Conservation (phyloP, 1,140 invertebrate species). For the silkworm (Bombyx mori) region DNA sequence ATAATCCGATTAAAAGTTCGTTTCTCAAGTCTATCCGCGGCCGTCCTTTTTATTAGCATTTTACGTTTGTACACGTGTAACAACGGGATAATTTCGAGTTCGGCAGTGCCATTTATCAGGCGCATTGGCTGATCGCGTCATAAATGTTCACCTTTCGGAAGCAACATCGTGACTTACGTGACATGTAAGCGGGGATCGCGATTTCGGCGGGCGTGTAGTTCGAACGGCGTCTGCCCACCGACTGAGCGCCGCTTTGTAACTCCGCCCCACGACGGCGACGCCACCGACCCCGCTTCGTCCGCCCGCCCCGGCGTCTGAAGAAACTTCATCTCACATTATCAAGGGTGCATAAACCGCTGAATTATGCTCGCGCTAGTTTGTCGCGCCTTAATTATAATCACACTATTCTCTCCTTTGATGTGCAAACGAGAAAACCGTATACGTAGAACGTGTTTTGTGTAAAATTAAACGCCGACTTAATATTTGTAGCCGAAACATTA, state of each 20-base stretch:
- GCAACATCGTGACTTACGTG: conserved; percentile 61
- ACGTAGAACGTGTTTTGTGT: no score
- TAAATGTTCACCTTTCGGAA: conserved; percentile 58
- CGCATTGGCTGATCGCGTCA: conserved; percentile 52
- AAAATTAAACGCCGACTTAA: no score
- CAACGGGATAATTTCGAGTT: conserved; percentile 39
- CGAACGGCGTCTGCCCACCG: conserved; percentile 57
- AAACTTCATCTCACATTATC: conserved; percentile 65
- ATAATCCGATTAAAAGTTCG: conserved; percentile 55
- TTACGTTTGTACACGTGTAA: conserved; percentile 43
- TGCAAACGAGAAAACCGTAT: no score
- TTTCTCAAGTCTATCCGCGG: conserved; percentile 52
- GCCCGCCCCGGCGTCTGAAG: conserved; percentile 51
- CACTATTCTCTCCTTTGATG: conserved; percentile 11
- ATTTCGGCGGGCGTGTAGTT: conserved; percentile 24
- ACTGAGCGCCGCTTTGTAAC: conserved; percentile 49
- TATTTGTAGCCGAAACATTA: no score
- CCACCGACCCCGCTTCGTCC: conserved; percentile 40
- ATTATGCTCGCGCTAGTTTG: conserved; percentile 47
- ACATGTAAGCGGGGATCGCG: conserved; percentile 32
- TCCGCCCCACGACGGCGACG: conserved; percentile 50
- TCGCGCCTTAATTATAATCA: conserved; percentile 52
- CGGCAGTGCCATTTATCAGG: conserved; percentile 60
- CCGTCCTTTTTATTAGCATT: conserved; percentile 63
- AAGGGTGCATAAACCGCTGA: conserved; percentile 58